phyloP scores from a whole-genome alignment of 2,113 vertebrate genomes.

The Myotis davidii region DNA sequence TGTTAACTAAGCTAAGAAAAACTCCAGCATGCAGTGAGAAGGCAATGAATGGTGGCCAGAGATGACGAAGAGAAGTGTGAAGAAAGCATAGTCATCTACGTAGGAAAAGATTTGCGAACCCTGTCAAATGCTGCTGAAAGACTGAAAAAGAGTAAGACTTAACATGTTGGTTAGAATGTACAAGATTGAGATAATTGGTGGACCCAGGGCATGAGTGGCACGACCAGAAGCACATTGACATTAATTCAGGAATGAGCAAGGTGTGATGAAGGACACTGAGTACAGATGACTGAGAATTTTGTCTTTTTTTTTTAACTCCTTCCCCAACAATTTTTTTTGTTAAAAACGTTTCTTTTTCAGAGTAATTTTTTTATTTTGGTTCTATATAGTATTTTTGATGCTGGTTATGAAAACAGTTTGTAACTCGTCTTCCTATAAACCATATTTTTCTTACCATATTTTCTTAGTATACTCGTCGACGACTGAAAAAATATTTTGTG shows the following conservation, averaged over 20 bases:
- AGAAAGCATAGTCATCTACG: no score
- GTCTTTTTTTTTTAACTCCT: no score
- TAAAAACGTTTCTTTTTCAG: no score
- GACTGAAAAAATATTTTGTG: no score
- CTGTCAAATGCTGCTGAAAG: neutral
- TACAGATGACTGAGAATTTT: neutral
- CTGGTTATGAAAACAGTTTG: no score
- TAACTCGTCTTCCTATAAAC: no score
- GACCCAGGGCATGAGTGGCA: neutral
- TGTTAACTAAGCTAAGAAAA: neutral
- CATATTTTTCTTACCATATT: no score
- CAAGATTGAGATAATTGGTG: neutral
- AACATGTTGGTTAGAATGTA: neutral
- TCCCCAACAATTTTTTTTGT: no score
- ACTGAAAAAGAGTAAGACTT: neutral
- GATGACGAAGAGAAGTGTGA: neutral
- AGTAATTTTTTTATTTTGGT: no score
- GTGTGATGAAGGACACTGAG: neutral
- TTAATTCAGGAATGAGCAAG: neutral
- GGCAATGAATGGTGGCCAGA: neutral
- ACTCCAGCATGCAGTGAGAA: neutral
- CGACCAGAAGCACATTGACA: neutral
- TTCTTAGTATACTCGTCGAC: no score
- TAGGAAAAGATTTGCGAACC: neutral
- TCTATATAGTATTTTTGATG: no score